Evolutionary conservation across 2,797 vertebrate species (phyloP).

Genomic region (Meriones psammophilus): DNA sequence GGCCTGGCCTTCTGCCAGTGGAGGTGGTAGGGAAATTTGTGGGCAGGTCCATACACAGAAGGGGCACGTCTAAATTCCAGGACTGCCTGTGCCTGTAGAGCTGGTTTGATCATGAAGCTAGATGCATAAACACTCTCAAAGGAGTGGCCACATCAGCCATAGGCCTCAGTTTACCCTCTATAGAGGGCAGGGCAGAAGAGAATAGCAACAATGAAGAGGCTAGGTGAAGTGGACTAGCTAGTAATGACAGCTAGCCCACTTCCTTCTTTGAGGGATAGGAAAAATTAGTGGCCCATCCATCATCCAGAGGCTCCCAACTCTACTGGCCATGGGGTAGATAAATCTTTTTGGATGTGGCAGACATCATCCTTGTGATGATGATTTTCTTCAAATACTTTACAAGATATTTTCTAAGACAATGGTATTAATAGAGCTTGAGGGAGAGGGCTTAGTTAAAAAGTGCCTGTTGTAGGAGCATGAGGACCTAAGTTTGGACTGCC

Average conservation of each 20-base stretch:
- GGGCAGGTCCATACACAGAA: background rate
- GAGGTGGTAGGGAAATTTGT: background rate
- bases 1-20: background rate
- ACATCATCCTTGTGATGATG: background rate
- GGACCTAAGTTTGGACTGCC: background rate
- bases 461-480: background rate
- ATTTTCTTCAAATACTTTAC: conserved; percentile 30
- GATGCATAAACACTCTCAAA: background rate
- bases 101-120: background rate
- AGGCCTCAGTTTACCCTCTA: too few species aligned
- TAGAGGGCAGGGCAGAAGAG: background rate
- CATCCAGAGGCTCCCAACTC: background rate
- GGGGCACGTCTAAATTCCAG: background rate
- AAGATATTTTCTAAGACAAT: background rate
- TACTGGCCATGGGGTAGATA: background rate
- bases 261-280: background rate
- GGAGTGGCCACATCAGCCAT: background rate
- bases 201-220: too few species aligned
- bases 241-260: background rate
- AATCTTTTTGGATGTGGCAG: background rate
- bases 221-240: background rate
- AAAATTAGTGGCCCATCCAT: background rate
- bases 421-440: background rate
- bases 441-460: background rate
- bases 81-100: background rate